These are phyloP conservation scores for Erythrolamprus reginae DNA, from an alignment of 2,113 vertebrate genomes.

Conservation along the genomic window DNA sequence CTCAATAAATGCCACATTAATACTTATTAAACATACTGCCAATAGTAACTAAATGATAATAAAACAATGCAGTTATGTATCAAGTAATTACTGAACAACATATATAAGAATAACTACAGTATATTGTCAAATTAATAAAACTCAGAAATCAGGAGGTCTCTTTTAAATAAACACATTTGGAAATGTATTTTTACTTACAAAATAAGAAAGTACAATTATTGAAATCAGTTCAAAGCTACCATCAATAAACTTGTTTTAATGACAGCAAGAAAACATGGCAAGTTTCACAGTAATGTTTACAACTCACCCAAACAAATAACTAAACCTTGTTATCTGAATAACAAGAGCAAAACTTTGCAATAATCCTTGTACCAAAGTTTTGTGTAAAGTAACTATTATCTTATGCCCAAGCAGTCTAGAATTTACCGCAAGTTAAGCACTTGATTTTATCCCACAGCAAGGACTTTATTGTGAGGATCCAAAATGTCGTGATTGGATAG, in stretches of 20 bases:
- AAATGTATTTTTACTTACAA: background rate
- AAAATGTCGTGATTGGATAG: background rate
- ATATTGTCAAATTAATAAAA: background rate
- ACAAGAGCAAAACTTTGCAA: background rate
- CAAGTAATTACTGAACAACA: background rate
- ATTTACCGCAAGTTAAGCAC: background rate
- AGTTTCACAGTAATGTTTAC: background rate
- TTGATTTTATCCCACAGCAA: background rate
- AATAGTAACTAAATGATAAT: background rate
- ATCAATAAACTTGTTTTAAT: background rate
- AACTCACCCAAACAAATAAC: background rate
- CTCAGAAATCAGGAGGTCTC: background rate
- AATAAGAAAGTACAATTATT: background rate
- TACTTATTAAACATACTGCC: background rate
- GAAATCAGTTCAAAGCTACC: background rate
- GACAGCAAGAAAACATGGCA: background rate
- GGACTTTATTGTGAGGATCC: background rate
- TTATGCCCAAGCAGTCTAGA: background rate
- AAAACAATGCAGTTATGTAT: background rate
- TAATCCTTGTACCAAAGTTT: background rate
- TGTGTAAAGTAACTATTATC: background rate
- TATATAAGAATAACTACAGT: background rate
- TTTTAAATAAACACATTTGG: background rate
- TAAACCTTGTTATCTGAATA: background rate
- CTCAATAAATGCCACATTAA: background rate